Percentiles rank a stretch among this genome's conserved stretches.
Evolutionary conservation across 2,797 vertebrate genomes (phyloP).

Genomic region (Sebastes melanostomus): DNA sequence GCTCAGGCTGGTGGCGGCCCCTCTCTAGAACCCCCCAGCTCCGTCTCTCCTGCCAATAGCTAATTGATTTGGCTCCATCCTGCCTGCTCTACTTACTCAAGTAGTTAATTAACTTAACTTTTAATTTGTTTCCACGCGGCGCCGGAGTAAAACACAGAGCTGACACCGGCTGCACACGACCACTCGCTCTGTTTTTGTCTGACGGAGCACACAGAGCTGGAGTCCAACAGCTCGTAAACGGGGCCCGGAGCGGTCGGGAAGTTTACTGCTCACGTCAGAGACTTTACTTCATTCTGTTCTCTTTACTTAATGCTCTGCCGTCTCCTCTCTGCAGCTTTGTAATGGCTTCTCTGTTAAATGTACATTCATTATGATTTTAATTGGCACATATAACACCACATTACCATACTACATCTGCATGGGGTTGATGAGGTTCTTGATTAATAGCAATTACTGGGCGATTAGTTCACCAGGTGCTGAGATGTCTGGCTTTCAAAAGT

Average conservation of each 20-base stretch:
- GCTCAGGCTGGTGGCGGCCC: slow-evolving; percentile 29
- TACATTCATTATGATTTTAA: slow-evolving; percentile 46
- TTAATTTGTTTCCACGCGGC: slow-evolving; percentile 68
- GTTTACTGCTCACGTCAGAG: too few relatives aligned
- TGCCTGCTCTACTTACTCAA: slow-evolving; percentile 74
- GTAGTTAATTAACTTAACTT: slow-evolving; percentile 81
- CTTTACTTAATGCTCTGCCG: not conserved
- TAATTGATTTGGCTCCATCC: slow-evolving; percentile 80
- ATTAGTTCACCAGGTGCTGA: slow-evolving; percentile 56
- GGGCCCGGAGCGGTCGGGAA: not conserved
- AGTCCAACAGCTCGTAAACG: not conserved
- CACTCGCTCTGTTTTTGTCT: slow-evolving; percentile 35
- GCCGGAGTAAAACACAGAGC: slow-evolving; percentile 50
- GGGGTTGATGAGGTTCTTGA: slow-evolving; percentile 66
- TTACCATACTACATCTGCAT: slow-evolving; percentile 42
- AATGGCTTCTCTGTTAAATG: slow-evolving; percentile 11
- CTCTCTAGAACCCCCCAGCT: slow-evolving; percentile 41
- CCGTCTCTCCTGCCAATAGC: slow-evolving; percentile 72
- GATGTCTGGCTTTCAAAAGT: slow-evolving; percentile 40
- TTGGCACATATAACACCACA: slow-evolving; percentile 35
- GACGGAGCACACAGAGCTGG: slow-evolving; percentile 10
- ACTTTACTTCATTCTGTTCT: not conserved
- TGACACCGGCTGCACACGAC: slow-evolving; percentile 38
- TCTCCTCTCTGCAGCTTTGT: not conserved
- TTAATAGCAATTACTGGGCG: slow-evolving; percentile 44